Percentiles rank a stretch among this genome's conserved stretches.
Conservation (phyloP, 2,113 vertebrate species). For the Eptesicus fuscus region DNA sequence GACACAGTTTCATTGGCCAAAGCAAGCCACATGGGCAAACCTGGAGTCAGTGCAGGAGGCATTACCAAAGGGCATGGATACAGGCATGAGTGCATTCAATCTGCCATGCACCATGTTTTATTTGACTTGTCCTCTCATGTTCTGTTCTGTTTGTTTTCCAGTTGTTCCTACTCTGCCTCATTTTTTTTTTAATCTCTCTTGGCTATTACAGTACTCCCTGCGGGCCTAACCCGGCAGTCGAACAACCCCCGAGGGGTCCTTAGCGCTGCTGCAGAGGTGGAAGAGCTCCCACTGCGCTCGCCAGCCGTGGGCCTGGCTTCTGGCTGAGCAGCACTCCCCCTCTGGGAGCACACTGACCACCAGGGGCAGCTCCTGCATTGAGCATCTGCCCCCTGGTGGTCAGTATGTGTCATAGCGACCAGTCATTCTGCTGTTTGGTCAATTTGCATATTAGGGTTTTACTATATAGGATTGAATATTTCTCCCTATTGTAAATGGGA, state of each 20-base stretch:
- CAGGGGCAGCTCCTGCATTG: too few species aligned
- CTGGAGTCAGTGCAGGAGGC: not conserved
- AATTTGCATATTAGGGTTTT: too few species aligned
- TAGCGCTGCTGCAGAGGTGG: too few species aligned
- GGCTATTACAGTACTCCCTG: not conserved
- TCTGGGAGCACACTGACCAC: too few species aligned
- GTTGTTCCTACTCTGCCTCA: not conserved
- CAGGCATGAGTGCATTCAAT: not conserved
- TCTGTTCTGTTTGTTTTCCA: constrained; percentile 29
- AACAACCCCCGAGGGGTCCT: too few species aligned
- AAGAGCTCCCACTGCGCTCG: too few species aligned
- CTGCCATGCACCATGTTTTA: not conserved
- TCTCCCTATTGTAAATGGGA: not conserved
- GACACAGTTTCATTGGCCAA: not conserved
- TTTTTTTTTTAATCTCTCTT: not conserved
- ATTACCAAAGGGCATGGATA: not conserved
- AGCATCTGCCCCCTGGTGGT: too few species aligned
- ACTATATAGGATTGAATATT: not conserved
- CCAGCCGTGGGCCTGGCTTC: too few species aligned
- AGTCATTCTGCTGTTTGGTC: too few species aligned
- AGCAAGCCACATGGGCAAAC: not conserved
- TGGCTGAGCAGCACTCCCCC: too few species aligned
- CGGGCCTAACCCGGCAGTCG: too few species aligned
- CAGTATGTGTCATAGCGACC: too few species aligned
- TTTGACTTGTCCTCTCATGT: not conserved